Percentiles rank a stretch among this genome's conserved stretches.
Conservation (phyloP, 2,113 vertebrate genomes). For the Plotosus lineatus region DNA sequence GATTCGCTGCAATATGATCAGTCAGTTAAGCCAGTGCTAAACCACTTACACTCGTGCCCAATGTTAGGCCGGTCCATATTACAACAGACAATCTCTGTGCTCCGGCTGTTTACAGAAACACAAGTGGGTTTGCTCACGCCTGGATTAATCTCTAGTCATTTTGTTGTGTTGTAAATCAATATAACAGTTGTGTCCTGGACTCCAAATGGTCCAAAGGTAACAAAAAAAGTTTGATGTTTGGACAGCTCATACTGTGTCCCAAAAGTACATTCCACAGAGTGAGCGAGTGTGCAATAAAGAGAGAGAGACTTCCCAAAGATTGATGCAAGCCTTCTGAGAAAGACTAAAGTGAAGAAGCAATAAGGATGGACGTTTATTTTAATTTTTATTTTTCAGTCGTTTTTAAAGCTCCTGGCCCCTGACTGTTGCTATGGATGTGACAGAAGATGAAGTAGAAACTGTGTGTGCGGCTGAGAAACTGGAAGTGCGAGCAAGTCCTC, state of each 20-base stretch:
- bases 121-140: background rate
- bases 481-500: constrained; percentile 24
- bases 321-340: background rate
- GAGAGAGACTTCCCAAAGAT: background rate
- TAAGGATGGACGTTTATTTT: background rate
- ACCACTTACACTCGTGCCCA: background rate
- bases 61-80: background rate
- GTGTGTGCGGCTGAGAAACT: constrained; percentile 18
- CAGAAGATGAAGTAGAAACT: constrained; percentile 38
- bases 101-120: background rate
- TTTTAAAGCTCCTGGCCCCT: constrained; percentile 6
- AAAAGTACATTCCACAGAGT: no score
- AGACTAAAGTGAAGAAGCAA: background rate
- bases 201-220: background rate
- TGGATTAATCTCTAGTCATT: background rate
- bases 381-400: background rate
- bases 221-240: background rate
- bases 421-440: constrained; percentile 51
- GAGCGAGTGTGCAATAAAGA: no score
- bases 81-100: background rate
- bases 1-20: background rate
- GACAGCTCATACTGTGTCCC: background rate
- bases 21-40: background rate
- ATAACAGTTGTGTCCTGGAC: background rate
- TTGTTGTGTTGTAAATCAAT: background rate